A percentile compares a stretch with the other conserved stretches of the same genome.
phyloP scores from a whole-genome alignment of 1,140 invertebrate genomes.

The Homalodisca vitripennis region DNA sequence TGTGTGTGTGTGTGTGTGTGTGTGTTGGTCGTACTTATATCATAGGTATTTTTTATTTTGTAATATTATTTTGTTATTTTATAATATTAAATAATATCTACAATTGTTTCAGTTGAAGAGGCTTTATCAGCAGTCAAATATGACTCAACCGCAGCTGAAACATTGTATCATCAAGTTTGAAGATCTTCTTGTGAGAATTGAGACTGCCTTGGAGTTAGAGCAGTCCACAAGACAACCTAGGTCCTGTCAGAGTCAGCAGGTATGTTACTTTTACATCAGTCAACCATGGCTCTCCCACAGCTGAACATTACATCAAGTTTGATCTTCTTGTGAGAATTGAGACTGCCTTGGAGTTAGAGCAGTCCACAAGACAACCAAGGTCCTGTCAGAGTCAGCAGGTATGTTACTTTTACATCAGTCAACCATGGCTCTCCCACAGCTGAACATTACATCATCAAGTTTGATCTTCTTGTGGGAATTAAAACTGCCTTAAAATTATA shows the following conservation, averaged over 20 bases:
- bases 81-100: neutral
- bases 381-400: neutral
- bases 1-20: too few species aligned
- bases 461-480: too few species aligned
- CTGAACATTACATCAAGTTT: neutral
- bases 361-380: neutral
- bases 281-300: neutral
- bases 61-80: too few species aligned
- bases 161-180: slow-evolving; percentile 1
- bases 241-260: neutral
- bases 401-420: neutral
- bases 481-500: too few species aligned
- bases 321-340: neutral
- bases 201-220: neutral
- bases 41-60: too few species aligned
- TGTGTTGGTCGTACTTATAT: too few species aligned
- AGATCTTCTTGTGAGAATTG: slow-evolving; percentile 11
- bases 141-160: slow-evolving; percentile 3
- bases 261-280: neutral
- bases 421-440: neutral
- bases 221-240: neutral
- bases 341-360: neutral
- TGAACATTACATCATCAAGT: neutral
- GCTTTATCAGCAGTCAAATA: neutral
- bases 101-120: slow-evolving; percentile 9